These are phyloP conservation scores for Minunthozetes semirufus DNA, from an alignment of 2,888 invertebrate genomes.

Conservation along the genomic window DNA sequence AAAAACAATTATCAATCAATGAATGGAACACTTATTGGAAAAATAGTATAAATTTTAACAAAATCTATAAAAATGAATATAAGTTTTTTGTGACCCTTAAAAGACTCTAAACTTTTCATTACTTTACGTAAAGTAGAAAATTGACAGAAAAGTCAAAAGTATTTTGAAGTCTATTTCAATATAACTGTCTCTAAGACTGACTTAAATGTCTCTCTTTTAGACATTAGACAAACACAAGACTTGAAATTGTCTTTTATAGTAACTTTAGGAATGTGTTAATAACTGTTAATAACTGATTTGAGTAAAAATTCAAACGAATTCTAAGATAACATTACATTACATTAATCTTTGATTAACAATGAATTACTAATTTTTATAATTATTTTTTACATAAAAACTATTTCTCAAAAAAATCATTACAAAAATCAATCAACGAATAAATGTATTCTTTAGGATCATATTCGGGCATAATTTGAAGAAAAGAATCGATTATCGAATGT, in stretches of 20 bases:
- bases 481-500: no score
- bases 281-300: background rate
- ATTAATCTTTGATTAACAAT: background rate
- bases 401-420: no score
- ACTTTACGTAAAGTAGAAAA: background rate
- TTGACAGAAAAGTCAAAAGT: background rate
- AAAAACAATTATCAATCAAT: no score
- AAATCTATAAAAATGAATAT: no score
- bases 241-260: background rate
- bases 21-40: no score
- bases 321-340: background rate
- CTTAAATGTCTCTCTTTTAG: background rate
- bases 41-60: no score
- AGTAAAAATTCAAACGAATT: background rate
- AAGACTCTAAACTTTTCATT: background rate
- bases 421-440: no score
- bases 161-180: background rate
- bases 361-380: background rate
- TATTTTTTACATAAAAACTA: background rate
- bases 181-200: background rate
- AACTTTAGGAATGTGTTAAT: background rate
- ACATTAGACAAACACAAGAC: background rate
- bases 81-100: no score
- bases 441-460: no score
- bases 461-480: no score